Base-by-base conservation (phyloP, 2,888 invertebrate genomes). In the Acrobeloides nanus region DNA sequence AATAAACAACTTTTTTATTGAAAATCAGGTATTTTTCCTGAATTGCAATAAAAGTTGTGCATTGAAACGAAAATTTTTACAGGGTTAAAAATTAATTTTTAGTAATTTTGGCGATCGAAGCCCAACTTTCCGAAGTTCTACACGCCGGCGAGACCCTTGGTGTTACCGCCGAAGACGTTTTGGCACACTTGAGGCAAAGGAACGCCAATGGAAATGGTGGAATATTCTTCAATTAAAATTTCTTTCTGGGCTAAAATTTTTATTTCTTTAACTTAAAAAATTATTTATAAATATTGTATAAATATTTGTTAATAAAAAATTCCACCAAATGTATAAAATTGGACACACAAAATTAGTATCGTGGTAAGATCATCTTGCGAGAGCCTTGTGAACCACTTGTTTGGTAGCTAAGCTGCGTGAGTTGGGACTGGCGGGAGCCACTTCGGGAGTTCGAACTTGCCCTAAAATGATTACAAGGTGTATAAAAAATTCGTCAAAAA, bases 71-170 rank as follows among this genome's bases (percentile, higher is more conserved):
- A 38, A 7, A 51, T 40, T 2, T 3, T 21, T 29, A 17, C 26
- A n/a, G 17, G 26, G 4, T 10, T 50, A 2, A 24, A 21, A 42
- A 41, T 43, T 33, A 18, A 33, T 26, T 59, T 70, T 42, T 55
- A 70, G 70, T 71, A 34, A 55, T 69, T 44, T 63, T 61, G 38
- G 67, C 64, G 23, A 61, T 70, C 46, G 70, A 70, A 48, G 61
- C 58, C 24, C 66, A 67, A 46, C 59, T 70, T 25, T 46, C 58
- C 38, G 70, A 66, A 42, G 64, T 68, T 32, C 53, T 70, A 12
- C 59, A 56, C 10, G 70, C 70, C 34, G 70, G 70, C 15, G 67
- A 71, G 51, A 56, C 58, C 21, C 62, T 70, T 25, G 70, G 70
- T 33, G 58, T 71, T 24, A 57, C 64, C 25, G 59, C 69, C 18